Evolutionary conservation across 2,797 vertebrate genomes (phyloP).

Genomic region (Halcyon smyrnensis): DNA sequence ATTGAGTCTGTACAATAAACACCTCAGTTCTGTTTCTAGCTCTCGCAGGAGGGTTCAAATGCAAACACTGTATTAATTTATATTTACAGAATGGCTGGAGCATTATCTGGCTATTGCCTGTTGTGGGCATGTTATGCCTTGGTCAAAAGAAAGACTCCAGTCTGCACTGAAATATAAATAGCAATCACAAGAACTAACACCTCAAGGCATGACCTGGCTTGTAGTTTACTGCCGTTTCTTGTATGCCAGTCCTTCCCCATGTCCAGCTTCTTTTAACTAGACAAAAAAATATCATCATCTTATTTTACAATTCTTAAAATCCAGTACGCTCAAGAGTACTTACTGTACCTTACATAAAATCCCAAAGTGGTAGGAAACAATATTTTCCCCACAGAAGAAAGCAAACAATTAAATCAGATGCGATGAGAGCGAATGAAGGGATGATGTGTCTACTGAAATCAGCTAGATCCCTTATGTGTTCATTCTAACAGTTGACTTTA

Average conservation of each 20-base stretch:
- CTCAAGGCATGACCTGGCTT: constrained; percentile 18
- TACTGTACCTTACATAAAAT: background rate
- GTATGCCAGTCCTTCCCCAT: background rate
- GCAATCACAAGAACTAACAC: constrained; percentile 27
- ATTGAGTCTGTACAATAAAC: background rate
- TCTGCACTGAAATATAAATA: constrained; percentile 33
- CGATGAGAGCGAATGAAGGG: background rate
- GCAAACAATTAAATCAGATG: background rate
- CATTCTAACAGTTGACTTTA: background rate
- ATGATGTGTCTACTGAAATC: background rate
- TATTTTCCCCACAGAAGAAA: constrained; percentile 18
- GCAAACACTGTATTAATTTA: background rate
- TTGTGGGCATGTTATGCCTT: background rate
- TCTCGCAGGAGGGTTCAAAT: background rate
- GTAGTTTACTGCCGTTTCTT: background rate
- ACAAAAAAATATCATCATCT: background rate
- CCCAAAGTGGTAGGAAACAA: background rate
- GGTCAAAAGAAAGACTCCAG: constrained; percentile 27
- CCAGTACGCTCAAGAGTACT: background rate
- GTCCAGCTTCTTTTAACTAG: background rate
- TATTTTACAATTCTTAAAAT: background rate
- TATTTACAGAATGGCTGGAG: background rate
- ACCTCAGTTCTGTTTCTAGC: background rate
- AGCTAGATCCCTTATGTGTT: background rate
- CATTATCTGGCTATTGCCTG: background rate